These are phyloP conservation scores for Gobius niger DNA, from an alignment of 2,113 vertebrate species.

Conservation along the genomic window DNA sequence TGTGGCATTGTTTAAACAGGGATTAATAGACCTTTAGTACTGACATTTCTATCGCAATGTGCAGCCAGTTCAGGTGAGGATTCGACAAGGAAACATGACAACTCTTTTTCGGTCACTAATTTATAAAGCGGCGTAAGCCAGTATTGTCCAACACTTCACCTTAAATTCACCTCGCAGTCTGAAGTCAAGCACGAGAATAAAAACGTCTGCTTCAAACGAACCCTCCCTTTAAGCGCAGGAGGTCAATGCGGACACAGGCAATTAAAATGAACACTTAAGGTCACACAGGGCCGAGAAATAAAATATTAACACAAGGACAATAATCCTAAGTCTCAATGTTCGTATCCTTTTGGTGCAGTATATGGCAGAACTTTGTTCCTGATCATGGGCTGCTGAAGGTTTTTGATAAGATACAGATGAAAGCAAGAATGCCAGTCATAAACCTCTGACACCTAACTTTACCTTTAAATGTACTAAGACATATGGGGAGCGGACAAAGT, in stretches of 20 bases:
- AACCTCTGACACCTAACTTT: not conserved
- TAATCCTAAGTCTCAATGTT: slow-evolving; percentile 39
- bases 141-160: slow-evolving; percentile 1
- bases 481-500: not conserved
- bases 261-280: slow-evolving; percentile 46
- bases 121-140: not conserved
- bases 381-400: slow-evolving; percentile 48
- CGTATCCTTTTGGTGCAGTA: slow-evolving; percentile 37
- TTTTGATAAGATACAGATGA: slow-evolving; percentile 63
- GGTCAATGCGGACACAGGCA: slow-evolving; percentile 50
- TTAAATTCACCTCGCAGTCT: not conserved
- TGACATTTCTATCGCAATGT: slow-evolving; percentile 11
- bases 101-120: not conserved
- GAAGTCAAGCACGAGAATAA: not conserved
- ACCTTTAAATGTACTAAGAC: slow-evolving; percentile 2
- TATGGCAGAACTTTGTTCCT: slow-evolving; percentile 60
- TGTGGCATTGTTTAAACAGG: slow-evolving; percentile 29
- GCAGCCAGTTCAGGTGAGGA: not conserved
- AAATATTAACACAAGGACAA: slow-evolving; percentile 68
- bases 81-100: not conserved
- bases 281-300: slow-evolving; percentile 45
- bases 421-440: slow-evolving; percentile 12
- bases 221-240: slow-evolving; percentile 44
- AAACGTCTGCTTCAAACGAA: slow-evolving; percentile 5
- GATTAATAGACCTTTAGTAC: slow-evolving; percentile 13